phyloP scores from a whole-genome alignment of 2,797 vertebrate genomes.

The Acipenser ruthenus region DNA sequence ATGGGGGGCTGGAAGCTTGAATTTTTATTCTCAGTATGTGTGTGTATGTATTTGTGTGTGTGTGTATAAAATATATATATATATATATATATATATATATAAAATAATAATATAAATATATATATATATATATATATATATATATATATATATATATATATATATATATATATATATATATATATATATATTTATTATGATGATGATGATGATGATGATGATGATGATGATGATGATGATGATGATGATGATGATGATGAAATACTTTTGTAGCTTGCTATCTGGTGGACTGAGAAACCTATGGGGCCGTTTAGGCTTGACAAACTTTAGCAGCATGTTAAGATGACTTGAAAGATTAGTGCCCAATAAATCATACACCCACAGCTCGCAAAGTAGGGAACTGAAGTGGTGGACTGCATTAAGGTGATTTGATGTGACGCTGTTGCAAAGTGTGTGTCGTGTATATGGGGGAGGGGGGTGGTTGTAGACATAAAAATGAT shows the following conservation, averaged over 20 bases:
- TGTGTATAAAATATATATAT: too few species aligned
- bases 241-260: too few species aligned
- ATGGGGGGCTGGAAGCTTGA: not conserved
- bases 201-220: too few species aligned
- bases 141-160: too few species aligned
- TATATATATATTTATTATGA: not conserved
- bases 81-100: too few species aligned
- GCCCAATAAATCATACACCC: slow-evolving; percentile 41
- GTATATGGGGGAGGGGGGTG: slow-evolving; percentile 10
- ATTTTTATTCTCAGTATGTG: slow-evolving; percentile 13
- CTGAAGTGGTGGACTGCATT: slow-evolving; percentile 30
- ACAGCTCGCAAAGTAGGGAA: slow-evolving; percentile 23
- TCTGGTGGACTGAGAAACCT: slow-evolving; percentile 35
- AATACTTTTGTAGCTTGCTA: slow-evolving; percentile 32
- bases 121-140: not conserved
- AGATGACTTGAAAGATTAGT: slow-evolving; percentile 42
- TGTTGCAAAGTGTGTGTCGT: slow-evolving; percentile 7
- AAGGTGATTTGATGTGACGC: slow-evolving; percentile 30
- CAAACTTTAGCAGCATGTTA: slow-evolving; percentile 43
- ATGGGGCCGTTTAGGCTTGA: slow-evolving; percentile 48
- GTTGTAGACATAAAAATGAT: slow-evolving; percentile 43
- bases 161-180: not conserved
- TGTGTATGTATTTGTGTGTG: not conserved
- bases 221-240: too few species aligned
- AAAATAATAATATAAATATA: too few species aligned